Base-by-base conservation (phyloP, 1,140 invertebrate species). In the Psilanteris sp. region DNA sequence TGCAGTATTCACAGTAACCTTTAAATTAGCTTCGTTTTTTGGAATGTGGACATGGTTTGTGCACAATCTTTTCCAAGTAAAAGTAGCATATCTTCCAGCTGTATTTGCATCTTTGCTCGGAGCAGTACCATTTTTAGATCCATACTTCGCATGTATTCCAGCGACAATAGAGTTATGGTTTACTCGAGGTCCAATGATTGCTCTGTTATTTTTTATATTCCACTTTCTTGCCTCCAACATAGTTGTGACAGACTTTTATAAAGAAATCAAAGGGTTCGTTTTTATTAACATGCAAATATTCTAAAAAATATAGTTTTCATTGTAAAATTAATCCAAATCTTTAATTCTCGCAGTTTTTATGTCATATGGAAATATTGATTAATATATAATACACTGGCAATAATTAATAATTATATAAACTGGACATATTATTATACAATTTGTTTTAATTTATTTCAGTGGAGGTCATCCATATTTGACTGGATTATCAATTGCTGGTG, bases 11-110 rank as follows among this genome's bases (percentile, higher is more conserved):
- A 92, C 95, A 31, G 97, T 97, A 0, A 98, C 97, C 0, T 95
- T 98, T 62, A 99, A 99, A 89, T 96, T 99, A 91, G 95, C 96
- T 2, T 91, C 95, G 0, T 99, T 99, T 88, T 99, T 99, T 85
- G 97, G 97, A 0, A 89, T 99, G 52, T 99, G 97, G 92, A 99
- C 98, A 0, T 99, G 97, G 96, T 92, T 99, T 18, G 95, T 97
- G 36, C 97, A 99, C 82, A 97, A 96, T 72, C 85, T 99, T 1
- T 99, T 99, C 86, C 94, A 95, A 74, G 94, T 98, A 0, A 95
- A 97, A 83, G 95, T 99, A 66, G 95, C 98, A 10, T 98, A 98
- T 85, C 91, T 99, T 62, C 97, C 97, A 1, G 95, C 97, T 92
- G 96, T 95, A 8, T 88, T 98, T 79, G 97, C 97, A 2, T 94